phyloP scores from a whole-genome alignment of 64 coral and sea anemone genomes.

The Acropora tenuis region DNA sequence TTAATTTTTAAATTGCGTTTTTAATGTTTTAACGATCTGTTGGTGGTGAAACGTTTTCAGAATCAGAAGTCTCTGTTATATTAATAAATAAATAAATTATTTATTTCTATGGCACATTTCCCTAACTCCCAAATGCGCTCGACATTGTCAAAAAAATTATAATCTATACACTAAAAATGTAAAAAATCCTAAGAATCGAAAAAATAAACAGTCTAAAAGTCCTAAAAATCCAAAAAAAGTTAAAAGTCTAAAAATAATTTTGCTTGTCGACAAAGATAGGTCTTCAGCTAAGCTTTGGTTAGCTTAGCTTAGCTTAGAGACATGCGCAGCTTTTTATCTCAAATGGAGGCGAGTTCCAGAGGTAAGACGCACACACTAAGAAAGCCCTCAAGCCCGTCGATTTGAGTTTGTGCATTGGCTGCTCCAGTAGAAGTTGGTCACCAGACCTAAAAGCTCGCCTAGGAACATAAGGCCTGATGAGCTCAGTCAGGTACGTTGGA shows the following conservation, averaged over 20 bases:
- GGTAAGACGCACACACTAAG: background rate
- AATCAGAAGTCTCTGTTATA: too few species aligned
- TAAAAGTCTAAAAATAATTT: background rate
- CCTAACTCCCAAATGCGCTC: background rate
- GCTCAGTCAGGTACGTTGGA: slow-evolving; percentile 2
- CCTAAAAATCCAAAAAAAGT: background rate
- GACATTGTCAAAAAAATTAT: background rate
- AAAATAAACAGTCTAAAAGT: background rate
- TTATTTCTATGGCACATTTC: background rate
- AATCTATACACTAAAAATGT: background rate
- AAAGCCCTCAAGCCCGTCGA: slow-evolving; percentile 4
- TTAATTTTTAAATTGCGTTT: too few species aligned
- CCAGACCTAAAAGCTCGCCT: background rate
- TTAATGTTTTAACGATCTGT: too few species aligned
- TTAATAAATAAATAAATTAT: too few species aligned
- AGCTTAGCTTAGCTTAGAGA: background rate
- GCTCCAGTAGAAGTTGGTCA: slow-evolving; percentile 1
- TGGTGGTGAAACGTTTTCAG: too few species aligned
- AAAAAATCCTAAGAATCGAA: background rate
- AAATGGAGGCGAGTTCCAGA: background rate
- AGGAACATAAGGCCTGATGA: slow-evolving; percentile 6
- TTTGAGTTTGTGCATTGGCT: slow-evolving; percentile 20
- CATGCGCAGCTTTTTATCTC: slow-evolving; percentile 13
- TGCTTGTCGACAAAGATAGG: slow-evolving; percentile 4
- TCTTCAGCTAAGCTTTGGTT: slow-evolving; percentile 7